phyloP scores from a whole-genome alignment of 2,888 invertebrate genomes.

The Noctua janthina region DNA sequence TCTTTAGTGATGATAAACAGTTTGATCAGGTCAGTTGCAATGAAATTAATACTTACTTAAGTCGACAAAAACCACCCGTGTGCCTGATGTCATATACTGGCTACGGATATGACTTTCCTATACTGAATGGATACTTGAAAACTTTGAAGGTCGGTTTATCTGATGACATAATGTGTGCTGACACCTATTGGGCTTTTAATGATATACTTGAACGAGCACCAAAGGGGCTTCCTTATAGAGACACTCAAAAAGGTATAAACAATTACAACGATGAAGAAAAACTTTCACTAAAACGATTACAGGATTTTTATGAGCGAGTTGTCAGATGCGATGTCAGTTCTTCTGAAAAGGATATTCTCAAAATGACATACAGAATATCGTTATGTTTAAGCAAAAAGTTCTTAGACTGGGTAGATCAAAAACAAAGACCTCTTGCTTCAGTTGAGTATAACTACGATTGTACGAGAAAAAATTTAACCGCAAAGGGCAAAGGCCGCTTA shows the following conservation, averaged over 20 bases:
- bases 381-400: background rate
- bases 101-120: constrained; percentile 17
- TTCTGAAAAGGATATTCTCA: background rate
- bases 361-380: constrained; percentile 1
- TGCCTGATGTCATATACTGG: background rate
- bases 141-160: background rate
- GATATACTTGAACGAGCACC: background rate
- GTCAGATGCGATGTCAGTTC: background rate
- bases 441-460: background rate
- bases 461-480: no score
- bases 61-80: background rate
- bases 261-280: background rate
- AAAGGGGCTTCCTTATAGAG: background rate
- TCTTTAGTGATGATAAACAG: background rate
- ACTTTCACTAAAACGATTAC: background rate
- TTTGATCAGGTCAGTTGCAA: background rate
- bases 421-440: constrained; percentile 10
- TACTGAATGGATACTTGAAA: background rate
- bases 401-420: background rate
- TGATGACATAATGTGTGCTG: constrained; percentile 22
- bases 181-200: constrained; percentile 7
- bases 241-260: background rate
- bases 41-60: background rate
- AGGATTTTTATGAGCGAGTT: background rate
- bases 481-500: no score